Percentiles rank a stretch among this genome's conserved stretches.
phyloP scores from a whole-genome alignment of 2,797 vertebrate species.

The Gymnothorax javanicus region DNA sequence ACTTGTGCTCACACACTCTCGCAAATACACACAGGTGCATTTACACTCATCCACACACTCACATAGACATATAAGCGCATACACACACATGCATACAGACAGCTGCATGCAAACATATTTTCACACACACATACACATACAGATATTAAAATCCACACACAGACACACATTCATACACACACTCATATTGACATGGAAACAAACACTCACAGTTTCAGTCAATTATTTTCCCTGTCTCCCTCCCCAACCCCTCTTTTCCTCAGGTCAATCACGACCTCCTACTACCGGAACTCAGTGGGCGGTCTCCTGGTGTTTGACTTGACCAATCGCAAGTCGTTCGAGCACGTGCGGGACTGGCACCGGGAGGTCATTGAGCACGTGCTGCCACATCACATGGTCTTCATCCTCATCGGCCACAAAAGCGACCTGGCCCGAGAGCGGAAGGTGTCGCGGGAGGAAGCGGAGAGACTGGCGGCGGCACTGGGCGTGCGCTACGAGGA shows the following conservation, averaged over 20 bases:
- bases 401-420: conserved; percentile 88
- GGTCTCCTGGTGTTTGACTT: conserved; percentile 87
- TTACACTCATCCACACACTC: background rate
- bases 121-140: background rate
- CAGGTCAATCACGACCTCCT: conserved; percentile 85
- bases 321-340: conserved; percentile 83
- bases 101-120: background rate
- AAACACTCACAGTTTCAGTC: background rate
- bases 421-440: conserved; percentile 77
- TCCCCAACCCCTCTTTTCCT: background rate
- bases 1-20: no score
- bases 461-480: conserved; percentile 73
- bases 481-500: conserved; percentile 85
- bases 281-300: conserved; percentile 82
- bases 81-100: background rate
- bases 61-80: background rate
- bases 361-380: conserved; percentile 76
- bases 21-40: no score
- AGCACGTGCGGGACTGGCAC: conserved; percentile 85
- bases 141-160: background rate
- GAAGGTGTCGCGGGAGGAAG: conserved; percentile 79
- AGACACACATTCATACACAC: background rate
- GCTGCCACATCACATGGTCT: conserved; percentile 77
- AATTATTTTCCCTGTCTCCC: background rate
- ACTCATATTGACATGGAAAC: background rate